Evolutionary conservation across 2,797 vertebrate genomes (phyloP).

Genomic region (Etheostoma perlongum): DNA sequence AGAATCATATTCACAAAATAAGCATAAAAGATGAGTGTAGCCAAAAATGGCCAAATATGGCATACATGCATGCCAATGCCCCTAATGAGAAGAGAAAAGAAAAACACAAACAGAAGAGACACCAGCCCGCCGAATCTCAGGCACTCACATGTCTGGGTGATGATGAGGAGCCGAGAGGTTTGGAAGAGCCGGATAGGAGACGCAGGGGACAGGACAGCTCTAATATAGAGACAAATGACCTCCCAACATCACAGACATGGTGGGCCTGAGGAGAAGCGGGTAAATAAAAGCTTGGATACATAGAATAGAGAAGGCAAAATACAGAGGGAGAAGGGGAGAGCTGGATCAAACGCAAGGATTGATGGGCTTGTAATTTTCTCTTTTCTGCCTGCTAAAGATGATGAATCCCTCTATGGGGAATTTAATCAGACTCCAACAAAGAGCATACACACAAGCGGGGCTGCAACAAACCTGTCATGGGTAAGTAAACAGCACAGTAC

Average conservation of each 20-base stretch:
- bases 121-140: slow-evolving; percentile 15
- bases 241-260: slow-evolving; percentile 40
- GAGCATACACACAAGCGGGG: slow-evolving; percentile 41
- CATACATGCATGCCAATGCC: slow-evolving; percentile 13
- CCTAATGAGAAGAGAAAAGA: slow-evolving; percentile 24
- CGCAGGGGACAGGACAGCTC: slow-evolving; percentile 51
- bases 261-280: slow-evolving; percentile 39
- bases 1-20: slow-evolving; percentile 34
- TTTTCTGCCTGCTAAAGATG: slow-evolving; percentile 74
- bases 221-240: slow-evolving; percentile 73
- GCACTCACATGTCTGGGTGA: slow-evolving; percentile 36
- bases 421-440: slow-evolving; percentile 73
- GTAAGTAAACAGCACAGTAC: slow-evolving; percentile 60
- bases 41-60: slow-evolving; percentile 33
- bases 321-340: slow-evolving; percentile 46
- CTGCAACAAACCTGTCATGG: slow-evolving; percentile 64
- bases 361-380: slow-evolving; percentile 72
- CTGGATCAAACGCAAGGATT: slow-evolving; percentile 68
- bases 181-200: slow-evolving; percentile 51
- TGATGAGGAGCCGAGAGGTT: slow-evolving; percentile 44
- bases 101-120: slow-evolving; percentile 32
- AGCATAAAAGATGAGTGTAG: slow-evolving; percentile 41
- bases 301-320: slow-evolving; percentile 39
- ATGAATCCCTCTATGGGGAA: slow-evolving; percentile 73
- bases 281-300: slow-evolving; percentile 48